Evolutionary conservation across 2,888 invertebrate genomes (phyloP), one percentile per base, ranked within the genome.

Genomic region (Oxystoma pomonae): DNA sequence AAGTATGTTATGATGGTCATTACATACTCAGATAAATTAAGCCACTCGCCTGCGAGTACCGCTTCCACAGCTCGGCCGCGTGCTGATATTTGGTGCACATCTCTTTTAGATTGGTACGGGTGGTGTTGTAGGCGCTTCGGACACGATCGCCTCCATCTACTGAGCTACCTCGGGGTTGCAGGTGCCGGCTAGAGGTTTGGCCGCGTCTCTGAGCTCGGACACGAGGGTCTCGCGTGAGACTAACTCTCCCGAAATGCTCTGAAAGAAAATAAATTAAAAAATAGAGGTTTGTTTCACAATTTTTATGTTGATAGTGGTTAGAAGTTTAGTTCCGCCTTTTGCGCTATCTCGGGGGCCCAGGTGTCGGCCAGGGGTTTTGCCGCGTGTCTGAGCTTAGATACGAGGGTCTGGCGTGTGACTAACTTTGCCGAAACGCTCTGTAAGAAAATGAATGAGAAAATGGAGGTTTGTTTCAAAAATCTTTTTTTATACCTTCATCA

Each of bases 71-170:
- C 58, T 88, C 87, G 62, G 92, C 91, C 1, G 92, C 93, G 76
- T 89, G 87, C 77, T 91, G 89, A 82, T 93, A 93, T 72, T 88
- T 84, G 72, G 80, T 87, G 78, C 91, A 91, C 70, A 93, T 85
- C 71, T 89, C 88, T 69, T 87, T 86, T 69, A 93, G 84, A 77
- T 90, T 90, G 70, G 85, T 83, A 77, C 89, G 87, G n/a, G 92
- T 92, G 73, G 90, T 89, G 72, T 90, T 86, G 85, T 92, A 93
- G 51, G 91, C 90, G 2, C 92, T 74, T 90, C 89, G 77, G 89
- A 87, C 55, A 93, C 89, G 57, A 90, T 90, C 1, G 88, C 85
- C 69, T 89, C 86, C 67, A 93, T 88, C 72, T 85, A 85, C 66
- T 89, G 87, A 9, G 90, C 87, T 61, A 92, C 88, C 72, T 87